phyloP scores from a whole-genome alignment of 1,140 invertebrate species.

The Aphaenogaster ashmeadi region DNA sequence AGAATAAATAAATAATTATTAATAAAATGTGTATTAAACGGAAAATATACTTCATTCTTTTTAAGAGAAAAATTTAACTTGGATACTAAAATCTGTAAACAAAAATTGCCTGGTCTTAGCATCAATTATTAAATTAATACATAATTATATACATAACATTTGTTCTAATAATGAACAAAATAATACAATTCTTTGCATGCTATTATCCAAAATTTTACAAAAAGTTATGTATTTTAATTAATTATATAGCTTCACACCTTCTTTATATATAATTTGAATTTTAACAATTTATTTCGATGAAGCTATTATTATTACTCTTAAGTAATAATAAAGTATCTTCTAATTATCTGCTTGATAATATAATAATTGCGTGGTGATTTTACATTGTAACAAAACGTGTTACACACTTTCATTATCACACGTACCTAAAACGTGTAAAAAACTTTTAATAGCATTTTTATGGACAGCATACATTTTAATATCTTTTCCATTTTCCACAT shows the following conservation, averaged over 20 bases:
- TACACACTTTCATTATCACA: neutral
- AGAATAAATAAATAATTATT: neutral
- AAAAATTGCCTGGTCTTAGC: neutral
- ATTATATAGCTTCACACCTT: neutral
- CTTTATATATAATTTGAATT: neutral
- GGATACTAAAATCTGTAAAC: neutral
- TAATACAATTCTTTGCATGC: neutral
- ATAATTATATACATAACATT: neutral
- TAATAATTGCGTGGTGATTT: neutral
- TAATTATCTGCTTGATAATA: neutral
- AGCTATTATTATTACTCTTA: neutral
- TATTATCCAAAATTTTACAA: neutral
- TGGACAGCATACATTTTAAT: conserved; percentile 5
- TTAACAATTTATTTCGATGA: neutral
- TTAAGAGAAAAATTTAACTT: neutral
- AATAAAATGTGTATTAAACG: neutral
- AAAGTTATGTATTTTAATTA: neutral
- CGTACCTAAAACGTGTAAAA: neutral
- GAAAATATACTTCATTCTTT: neutral
- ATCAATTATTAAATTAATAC: neutral
- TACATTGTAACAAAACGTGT: neutral
- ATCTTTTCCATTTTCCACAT: conserved; percentile 4
- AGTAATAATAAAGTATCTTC: neutral
- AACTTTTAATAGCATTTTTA: neutral
- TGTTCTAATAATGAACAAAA: conserved; percentile 23